A percentile compares a stretch with the other conserved stretches of the same genome.
These are phyloP conservation scores for Drosophila gaucha DNA, from an alignment of 2,888 invertebrate species.

Conservation along the genomic window DNA sequence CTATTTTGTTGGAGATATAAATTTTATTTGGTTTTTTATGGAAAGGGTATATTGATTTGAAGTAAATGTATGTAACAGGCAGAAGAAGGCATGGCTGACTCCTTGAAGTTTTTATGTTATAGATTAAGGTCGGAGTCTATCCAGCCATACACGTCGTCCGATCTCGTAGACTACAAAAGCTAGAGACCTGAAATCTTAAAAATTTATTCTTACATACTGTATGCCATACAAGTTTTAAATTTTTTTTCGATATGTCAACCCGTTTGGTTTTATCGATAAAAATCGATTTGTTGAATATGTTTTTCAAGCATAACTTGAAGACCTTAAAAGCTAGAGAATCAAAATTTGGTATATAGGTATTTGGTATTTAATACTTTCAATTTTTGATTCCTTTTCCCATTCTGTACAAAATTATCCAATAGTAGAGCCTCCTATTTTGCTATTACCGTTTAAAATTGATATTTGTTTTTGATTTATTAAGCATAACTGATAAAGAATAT, in stretches of 20 bases:
- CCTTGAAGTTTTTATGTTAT: neutral
- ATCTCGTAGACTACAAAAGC: neutral
- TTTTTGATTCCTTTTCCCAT: neutral
- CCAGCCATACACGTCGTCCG: no score
- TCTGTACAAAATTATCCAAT: neutral
- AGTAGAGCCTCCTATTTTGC: no score
- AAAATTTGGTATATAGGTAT: neutral
- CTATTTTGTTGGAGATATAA: constrained; percentile 26
- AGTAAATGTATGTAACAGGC: neutral
- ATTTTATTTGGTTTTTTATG: neutral
- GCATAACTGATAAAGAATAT: no score
- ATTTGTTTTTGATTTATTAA: no score
- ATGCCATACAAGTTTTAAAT: neutral
- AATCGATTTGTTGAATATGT: neutral
- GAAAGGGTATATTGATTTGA: neutral
- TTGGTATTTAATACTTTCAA: no score
- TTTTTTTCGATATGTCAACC: no score
- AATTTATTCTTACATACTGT: neutral
- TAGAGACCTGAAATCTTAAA: neutral
- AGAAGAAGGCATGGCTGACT: no score
- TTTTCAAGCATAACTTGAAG: neutral
- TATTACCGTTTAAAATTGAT: no score
- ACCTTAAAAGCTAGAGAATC: neutral
- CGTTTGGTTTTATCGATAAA: neutral
- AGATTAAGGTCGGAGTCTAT: no score